These are phyloP conservation scores for Oryzaephilus surinamensis DNA, from an alignment of 1,140 invertebrate species.

Conservation along the genomic window DNA sequence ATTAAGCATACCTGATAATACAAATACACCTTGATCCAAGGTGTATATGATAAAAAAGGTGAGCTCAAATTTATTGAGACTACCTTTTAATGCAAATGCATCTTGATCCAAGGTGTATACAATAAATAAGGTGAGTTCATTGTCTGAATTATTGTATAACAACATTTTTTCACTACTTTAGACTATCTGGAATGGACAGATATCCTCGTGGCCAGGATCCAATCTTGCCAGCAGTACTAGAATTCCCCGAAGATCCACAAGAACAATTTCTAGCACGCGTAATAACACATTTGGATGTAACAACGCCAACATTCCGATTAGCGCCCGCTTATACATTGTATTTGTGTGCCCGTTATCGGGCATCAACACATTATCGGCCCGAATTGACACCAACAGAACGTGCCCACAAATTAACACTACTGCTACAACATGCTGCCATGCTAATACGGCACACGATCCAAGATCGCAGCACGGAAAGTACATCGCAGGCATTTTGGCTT, in stretches of 20 bases:
- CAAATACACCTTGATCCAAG: too few relatives aligned
- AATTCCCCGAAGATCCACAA: constrained; percentile 90
- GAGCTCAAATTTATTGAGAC: too few relatives aligned
- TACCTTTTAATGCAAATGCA: too few relatives aligned
- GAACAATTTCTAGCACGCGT: constrained; percentile 80
- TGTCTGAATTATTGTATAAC: too few relatives aligned
- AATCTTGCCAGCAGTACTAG: constrained; percentile 85
- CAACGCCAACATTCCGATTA: constrained; percentile 72
- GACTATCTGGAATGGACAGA: constrained; percentile 28
- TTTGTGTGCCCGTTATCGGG: constrained; percentile 81
- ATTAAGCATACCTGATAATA: too few relatives aligned
- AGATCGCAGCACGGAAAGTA: constrained; percentile 72
- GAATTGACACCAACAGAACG: constrained; percentile 84
- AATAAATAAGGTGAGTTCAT: too few relatives aligned
- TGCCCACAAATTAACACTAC: constrained; percentile 77
- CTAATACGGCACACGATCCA: constrained; percentile 37
- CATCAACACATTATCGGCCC: constrained; percentile 86
- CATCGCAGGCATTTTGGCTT: constrained; percentile 88
- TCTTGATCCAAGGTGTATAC: too few relatives aligned
- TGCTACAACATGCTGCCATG: constrained; percentile 77
- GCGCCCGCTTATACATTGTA: constrained; percentile 93
- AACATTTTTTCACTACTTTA: constrained; percentile 14
- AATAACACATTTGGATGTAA: constrained; percentile 78
- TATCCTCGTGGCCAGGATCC: constrained; percentile 65
- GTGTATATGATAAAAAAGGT: too few relatives aligned